phyloP scores from a whole-genome alignment of 2,113 vertebrate genomes.

The Cygnus buccinator region DNA sequence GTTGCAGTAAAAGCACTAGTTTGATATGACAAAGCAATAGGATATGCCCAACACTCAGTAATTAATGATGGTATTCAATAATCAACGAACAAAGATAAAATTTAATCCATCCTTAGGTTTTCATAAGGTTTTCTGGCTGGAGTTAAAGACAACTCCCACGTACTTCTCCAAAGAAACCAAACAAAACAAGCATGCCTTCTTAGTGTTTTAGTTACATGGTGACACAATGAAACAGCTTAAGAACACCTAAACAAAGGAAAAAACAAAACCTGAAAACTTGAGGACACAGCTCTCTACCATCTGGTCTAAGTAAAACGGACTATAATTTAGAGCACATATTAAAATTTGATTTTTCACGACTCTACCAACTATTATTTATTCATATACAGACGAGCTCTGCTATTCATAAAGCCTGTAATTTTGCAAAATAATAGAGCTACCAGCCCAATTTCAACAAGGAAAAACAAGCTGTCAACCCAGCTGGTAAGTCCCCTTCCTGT shows the following conservation, averaged over 20 bases:
- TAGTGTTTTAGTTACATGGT: not conserved
- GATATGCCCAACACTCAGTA: not conserved
- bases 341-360: not conserved
- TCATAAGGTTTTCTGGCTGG: not conserved
- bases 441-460: not conserved
- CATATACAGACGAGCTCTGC: not conserved
- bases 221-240: not conserved
- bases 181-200: not conserved
- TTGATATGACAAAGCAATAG: not conserved
- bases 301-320: not conserved
- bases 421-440: not conserved
- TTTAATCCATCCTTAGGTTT: not conserved
- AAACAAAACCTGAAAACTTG: not conserved
- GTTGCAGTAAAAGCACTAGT: not conserved
- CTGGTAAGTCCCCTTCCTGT: not conserved
- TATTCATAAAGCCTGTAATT: not conserved
- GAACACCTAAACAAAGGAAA: not conserved
- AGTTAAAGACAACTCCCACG: slow-evolving; percentile 19
- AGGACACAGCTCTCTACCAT: not conserved
- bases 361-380: not conserved
- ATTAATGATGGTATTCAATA: not conserved
- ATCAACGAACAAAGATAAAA: slow-evolving; percentile 19
- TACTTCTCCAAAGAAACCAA: slow-evolving; percentile 51
- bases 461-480: not conserved
- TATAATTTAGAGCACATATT: not conserved